phyloP scores from a whole-genome alignment of 2,113 vertebrate genomes.

The Turnix velox region DNA sequence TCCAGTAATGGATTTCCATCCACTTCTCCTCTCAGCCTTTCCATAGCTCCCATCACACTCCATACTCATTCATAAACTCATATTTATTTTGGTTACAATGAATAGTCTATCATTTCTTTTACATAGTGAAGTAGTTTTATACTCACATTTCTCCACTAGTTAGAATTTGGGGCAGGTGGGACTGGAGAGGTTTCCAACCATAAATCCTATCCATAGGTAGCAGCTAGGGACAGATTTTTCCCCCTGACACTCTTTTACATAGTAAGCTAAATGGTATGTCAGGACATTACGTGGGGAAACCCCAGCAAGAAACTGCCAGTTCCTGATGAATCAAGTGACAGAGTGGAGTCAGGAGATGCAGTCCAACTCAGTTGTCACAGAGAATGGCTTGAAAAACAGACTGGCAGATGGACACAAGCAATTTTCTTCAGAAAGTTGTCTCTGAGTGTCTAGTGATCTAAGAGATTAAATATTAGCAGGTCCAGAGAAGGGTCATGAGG shows the following conservation, averaged over 20 bases:
- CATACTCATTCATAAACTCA: background rate
- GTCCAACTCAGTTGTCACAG: background rate
- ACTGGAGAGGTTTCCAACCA: background rate
- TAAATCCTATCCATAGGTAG: background rate
- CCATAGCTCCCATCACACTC: background rate
- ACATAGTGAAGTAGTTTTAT: background rate
- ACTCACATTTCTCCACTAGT: background rate
- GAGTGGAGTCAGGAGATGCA: background rate
- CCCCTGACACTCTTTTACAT: background rate
- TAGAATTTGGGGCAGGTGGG: background rate
- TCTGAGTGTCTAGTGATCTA: background rate
- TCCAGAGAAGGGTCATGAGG: too few species aligned
- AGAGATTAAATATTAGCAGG: too few species aligned
- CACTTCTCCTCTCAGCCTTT: background rate
- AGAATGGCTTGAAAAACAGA: background rate
- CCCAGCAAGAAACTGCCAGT: background rate
- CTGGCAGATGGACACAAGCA: background rate
- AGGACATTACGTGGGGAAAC: background rate
- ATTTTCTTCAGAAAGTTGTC: background rate
- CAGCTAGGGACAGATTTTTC: background rate
- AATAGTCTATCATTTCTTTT: background rate
- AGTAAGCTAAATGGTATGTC: background rate
- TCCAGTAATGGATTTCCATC: background rate
- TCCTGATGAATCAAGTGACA: background rate
- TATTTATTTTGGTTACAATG: background rate